These are phyloP conservation scores for Peromyscus eremicus DNA, from an alignment of 2,797 vertebrate species.

Conservation along the genomic window DNA sequence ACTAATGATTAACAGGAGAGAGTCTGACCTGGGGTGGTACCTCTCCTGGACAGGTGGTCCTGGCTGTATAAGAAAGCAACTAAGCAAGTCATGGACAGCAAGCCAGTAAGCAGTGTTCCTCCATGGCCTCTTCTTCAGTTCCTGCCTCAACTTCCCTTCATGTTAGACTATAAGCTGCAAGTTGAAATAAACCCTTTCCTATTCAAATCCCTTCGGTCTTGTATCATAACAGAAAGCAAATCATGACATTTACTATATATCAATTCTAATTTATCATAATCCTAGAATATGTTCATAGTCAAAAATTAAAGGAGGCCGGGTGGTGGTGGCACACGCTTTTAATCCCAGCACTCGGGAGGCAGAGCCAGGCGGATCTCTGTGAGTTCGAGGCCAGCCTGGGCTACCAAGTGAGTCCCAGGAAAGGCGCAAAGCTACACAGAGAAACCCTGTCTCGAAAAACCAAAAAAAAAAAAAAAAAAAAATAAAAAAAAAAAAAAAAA, in stretches of 20 bases:
- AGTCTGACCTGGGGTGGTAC: neutral
- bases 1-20: neutral
- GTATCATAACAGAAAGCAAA: neutral
- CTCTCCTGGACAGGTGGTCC: neutral
- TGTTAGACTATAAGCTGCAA: neutral
- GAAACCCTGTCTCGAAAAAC: no score
- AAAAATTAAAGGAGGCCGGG: slow-evolving; percentile 51
- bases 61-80: neutral
- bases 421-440: no score
- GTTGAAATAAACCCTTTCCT: neutral
- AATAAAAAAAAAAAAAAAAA: no score
- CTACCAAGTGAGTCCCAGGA: no score
- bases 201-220: neutral
- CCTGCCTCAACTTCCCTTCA: neutral
- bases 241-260: neutral
- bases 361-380: no score
- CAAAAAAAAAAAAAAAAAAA: no score
- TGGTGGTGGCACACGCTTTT: no score
- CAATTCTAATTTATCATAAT: slow-evolving; percentile 52
- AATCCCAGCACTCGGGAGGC: no score
- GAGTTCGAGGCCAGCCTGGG: no score
- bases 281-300: neutral
- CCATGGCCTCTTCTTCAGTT: neutral
- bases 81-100: neutral
- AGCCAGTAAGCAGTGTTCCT: neutral